Evolutionary conservation across 1,140 invertebrate species (phyloP).

Genomic region (Apis laboriosa): DNA sequence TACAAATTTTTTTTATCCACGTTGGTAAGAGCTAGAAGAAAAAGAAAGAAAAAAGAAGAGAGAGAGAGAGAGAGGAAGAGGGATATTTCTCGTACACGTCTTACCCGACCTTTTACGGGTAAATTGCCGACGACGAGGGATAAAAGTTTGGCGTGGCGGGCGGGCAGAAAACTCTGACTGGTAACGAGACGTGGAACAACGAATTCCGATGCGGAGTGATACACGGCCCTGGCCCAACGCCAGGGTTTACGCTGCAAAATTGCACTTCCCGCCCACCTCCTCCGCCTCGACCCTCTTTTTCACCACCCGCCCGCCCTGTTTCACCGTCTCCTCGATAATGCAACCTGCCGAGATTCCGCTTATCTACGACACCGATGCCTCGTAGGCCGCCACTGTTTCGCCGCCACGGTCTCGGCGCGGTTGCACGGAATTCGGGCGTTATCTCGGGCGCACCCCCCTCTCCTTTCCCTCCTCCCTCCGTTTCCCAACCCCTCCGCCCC

Average conservation of each 20-base stretch:
- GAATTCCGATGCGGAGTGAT: conserved; percentile 75
- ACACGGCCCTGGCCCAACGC: conserved; percentile 71
- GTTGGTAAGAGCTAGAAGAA: too few species aligned
- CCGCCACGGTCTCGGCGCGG: conserved; percentile 31
- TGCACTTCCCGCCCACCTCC: conserved; percentile 61
- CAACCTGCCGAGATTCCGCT: conserved; percentile 65
- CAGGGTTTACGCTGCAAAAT: conserved; percentile 74
- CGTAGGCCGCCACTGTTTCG: conserved; percentile 44
- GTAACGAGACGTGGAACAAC: conserved; percentile 75
- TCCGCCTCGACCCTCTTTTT: conserved; percentile 36
- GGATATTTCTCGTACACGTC: conserved; percentile 29
- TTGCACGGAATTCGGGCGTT: conserved; percentile 41
- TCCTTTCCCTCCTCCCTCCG: too few species aligned
- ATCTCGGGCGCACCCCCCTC: not conserved
- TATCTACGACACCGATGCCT: conserved; percentile 64
- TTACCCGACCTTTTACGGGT: conserved; percentile 36
- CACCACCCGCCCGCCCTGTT: conserved; percentile 35
- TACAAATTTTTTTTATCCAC: too few species aligned
- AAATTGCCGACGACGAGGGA: conserved; percentile 48
- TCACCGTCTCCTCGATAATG: conserved; percentile 65
- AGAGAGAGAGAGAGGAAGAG: not conserved
- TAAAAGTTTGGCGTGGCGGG: conserved; percentile 49
- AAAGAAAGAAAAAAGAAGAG: not conserved
- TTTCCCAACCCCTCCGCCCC: not conserved
- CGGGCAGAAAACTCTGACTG: conserved; percentile 66